These are phyloP conservation scores for Desmodus rotundus DNA, from an alignment of 2,113 vertebrate genomes.

Conservation along the genomic window DNA sequence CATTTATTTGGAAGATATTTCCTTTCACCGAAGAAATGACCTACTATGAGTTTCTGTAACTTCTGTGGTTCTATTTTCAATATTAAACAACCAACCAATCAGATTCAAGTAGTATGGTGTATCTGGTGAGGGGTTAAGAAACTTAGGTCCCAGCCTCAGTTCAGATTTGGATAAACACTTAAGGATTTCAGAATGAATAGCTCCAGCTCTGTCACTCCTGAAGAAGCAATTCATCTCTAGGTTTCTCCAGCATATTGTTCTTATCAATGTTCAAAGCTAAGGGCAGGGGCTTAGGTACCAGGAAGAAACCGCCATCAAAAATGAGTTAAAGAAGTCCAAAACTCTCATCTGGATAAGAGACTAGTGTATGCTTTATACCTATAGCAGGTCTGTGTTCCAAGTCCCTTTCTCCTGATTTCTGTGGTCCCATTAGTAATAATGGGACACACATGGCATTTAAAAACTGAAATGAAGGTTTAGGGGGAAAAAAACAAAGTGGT, in stretches of 20 bases:
- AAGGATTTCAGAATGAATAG: neutral
- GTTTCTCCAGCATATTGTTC: neutral
- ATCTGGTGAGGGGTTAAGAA: neutral
- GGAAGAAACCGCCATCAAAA: conserved; percentile 2
- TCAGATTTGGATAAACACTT: neutral
- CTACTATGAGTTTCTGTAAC: neutral
- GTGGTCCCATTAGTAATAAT: neutral
- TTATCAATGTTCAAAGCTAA: neutral
- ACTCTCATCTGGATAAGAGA: neutral
- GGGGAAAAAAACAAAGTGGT: accelerated
- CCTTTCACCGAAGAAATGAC: neutral
- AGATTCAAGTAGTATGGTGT: neutral
- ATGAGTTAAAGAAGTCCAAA: neutral
- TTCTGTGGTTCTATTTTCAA: neutral
- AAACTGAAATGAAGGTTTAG: neutral
- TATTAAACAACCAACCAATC: neutral
- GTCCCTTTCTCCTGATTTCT: neutral
- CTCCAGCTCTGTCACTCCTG: neutral
- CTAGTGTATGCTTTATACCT: neutral
- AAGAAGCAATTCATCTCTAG: neutral
- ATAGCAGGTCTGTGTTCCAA: neutral
- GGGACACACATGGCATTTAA: neutral
- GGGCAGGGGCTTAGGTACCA: neutral
- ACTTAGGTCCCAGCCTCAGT: neutral
- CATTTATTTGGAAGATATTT: neutral